These are phyloP conservation scores for Ascaphus truei DNA, from an alignment of 2,113 vertebrate genomes.

Conservation along the genomic window DNA sequence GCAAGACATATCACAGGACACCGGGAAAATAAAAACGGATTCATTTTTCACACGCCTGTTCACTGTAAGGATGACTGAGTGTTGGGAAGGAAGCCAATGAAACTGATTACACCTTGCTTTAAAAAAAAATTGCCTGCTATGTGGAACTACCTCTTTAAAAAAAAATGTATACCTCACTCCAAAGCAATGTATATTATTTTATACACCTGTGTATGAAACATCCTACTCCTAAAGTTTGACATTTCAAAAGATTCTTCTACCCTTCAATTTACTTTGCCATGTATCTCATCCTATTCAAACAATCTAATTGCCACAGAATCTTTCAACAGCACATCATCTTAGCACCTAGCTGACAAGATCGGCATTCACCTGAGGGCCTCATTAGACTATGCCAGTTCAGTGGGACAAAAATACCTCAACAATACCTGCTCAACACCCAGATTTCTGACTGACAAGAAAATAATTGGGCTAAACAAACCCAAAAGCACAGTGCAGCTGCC, in stretches of 20 bases:
- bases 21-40: too few relatives aligned
- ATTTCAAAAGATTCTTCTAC: constrained; percentile 19
- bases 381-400: constrained; percentile 39
- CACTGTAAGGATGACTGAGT: too few relatives aligned
- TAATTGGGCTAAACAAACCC: constrained; percentile 69
- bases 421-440: constrained; percentile 57
- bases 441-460: constrained; percentile 56
- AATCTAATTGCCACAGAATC: constrained; percentile 28
- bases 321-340: constrained; percentile 36
- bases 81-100: too few relatives aligned
- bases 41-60: too few relatives aligned
- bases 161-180: not conserved
- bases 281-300: constrained; percentile 37
- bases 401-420: constrained; percentile 50
- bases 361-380: constrained; percentile 45
- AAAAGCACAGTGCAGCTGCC: constrained; percentile 49
- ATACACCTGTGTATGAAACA: not conserved
- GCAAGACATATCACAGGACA: too few relatives aligned
- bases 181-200: constrained; percentile 12
- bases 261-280: constrained; percentile 31
- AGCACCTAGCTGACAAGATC: constrained; percentile 43
- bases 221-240: constrained; percentile 15
- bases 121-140: not conserved
- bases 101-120: too few relatives aligned
- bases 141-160: constrained; percentile 5